Evolutionary conservation across 2,797 vertebrate species (phyloP), one percentile per base, ranked within the genome.

Genomic region (Mormyrus proboscirostris): DNA sequence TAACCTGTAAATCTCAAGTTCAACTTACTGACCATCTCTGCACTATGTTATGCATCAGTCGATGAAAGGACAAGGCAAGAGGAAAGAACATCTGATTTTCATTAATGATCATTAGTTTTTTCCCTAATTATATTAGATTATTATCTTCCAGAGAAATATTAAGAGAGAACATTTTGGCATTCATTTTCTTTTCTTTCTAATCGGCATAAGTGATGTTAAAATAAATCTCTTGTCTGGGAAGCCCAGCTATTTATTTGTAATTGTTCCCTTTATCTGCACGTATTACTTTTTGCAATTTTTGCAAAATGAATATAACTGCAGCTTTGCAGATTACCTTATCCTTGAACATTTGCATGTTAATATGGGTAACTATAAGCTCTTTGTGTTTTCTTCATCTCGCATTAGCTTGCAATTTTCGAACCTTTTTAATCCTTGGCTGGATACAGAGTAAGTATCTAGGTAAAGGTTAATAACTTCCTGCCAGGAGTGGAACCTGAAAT

Each of bases 171-270:
- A 92, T 92, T 90, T 92, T 89, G 90, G 90, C 91, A 91, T 94
- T 92, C 91, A 92, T 94, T 93, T 89, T 93, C 89, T 90, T 93
- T 94, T 94, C 92, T 94, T 92, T 92, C 91, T 91, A 92, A 94
- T 95, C 91, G 93, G 91, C 91, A 89, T 44, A 73, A 76, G 76
- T 88, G 53, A 49, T 86, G 50, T n/a, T 87, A 49, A 86, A 90
- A 90, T 84, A 47, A 89, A 85, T 85, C 47, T 85, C 50, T 87
- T 19, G 29, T 89, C 62, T 76, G 57, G 29, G 44, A 57, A 86
- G 59, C 12, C 44, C 16, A 33, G 53, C 38, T 79, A 19, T 47
- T 57, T 89, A 65, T 89, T 86, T 69, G 69, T 38, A 8, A 84
- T 29, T 53, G 50, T 49, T 62, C 55, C 59, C 82, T 33, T 16